Base-by-base conservation (phyloP, 2,797 vertebrate genomes). In the Acanthis flammea region DNA sequence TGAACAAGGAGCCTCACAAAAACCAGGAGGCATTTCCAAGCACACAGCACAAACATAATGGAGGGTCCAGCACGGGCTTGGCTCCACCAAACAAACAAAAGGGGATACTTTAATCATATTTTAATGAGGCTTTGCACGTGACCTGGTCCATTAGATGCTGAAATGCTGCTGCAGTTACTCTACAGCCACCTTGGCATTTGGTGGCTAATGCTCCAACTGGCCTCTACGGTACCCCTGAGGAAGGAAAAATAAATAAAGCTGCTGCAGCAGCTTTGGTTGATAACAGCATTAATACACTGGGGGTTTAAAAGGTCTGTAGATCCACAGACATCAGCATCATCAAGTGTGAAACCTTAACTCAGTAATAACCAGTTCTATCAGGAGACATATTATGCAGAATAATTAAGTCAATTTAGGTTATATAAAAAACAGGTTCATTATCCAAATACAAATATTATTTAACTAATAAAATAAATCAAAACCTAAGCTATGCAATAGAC, bases 81-180 rank as follows among this genome's bases (percentile, higher is more conserved):
- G 90, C 87, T 94, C 65, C 82, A 54, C 48, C 1, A 35, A 74
- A 61, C 82, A 85, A 87, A 91, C 92, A 94, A 86, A 93, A 95
- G 90, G 73, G 65, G 73, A 88, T 41, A 94, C 76, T 92, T 92
- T 77, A 94, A 92, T 92, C 82, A 21, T 77, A 71, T 94, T 94
- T 94, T 94, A 95, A 96, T 86, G 70, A 94, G 90, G 62, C 42
- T 67, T 27, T 75, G 66, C 91, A 92, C 47, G 35, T 88, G 88
- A 94, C 91, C 68, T 19, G 61, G 31, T 78, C 94, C 72, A 67
- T 86, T 75, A 91, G 85, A 86, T 9, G 67, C 78, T 51, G 81
- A 94, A 92, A 89, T 55, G 78, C 57, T 89, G 85, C 66, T 58
- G 80, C 72, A 67, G 88, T 65, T 67, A 67, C 79, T 61, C 83